Evolutionary conservation across 1,140 invertebrate genomes (phyloP), one percentile per base, ranked within the genome.

Genomic region (Saccostrea cuccullata): DNA sequence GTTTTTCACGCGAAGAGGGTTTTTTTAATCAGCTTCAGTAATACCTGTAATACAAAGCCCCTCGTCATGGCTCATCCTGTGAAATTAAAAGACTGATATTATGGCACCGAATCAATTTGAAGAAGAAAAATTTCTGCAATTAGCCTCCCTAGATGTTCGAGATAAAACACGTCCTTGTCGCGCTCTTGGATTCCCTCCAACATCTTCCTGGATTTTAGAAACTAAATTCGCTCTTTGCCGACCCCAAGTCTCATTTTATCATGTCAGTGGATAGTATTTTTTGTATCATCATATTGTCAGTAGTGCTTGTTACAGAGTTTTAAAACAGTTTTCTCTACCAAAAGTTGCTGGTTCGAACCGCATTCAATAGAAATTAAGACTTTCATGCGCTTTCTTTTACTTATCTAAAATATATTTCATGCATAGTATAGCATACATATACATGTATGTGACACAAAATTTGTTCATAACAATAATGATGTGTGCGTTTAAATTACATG

Each of bases 1-100:
- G 9, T 77, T 73, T 30, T 73, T 73, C 67, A 30, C 67, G 26
- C 23, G 26, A 23, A 30, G 9, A 30, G 23, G 26, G 67, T 6
- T 23, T 60, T 67, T 73, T 73, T 77, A 77, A 77, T 77, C 70
- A 77, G 30, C 15, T 67, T 67, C 70, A 30, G 26, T 26, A 36
- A 77, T 36, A 15, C 17, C 30, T 12, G 26, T 5, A 15, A 30
- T 15, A 12, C 26, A 77, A 36, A 77, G 23, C 70, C 15, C 70
- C 23, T 30, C 47, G 58, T 30, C 23, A 64, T 26, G 70, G 26
- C 70, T 77, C 70, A 77, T 77, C 70, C 70, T 77, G 11, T 77
- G 70, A 77, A 77, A 77, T 77, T 40, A 77, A 9, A 77, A 77
- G 70, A 77, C 70, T 77, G 70, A 77, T 77, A 40, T 30, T 30